Percentiles rank a stretch among this genome's conserved stretches.
Evolutionary conservation across 1,140 invertebrate species (phyloP).

Genomic region (Oryctes rhinoceros): DNA sequence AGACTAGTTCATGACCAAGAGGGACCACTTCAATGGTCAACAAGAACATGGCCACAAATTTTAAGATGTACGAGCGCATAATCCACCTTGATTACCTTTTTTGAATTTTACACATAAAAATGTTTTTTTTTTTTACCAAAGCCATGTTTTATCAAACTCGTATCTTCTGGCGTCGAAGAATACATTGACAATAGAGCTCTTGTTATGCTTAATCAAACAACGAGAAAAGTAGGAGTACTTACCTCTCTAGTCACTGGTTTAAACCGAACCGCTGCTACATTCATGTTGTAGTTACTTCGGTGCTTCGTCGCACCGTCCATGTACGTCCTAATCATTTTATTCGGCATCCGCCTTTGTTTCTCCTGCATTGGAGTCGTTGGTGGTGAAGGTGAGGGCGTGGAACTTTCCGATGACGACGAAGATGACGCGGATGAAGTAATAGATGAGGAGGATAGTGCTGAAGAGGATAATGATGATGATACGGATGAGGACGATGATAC

Average conservation of each 20-base stretch:
- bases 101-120: no score
- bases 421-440: conserved; percentile 48
- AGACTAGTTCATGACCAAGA: no score
- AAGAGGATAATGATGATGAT: conserved; percentile 50
- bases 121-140: no score
- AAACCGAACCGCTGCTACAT: conserved; percentile 49
- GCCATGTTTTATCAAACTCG: no score
- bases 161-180: no score
- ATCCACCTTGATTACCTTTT: no score
- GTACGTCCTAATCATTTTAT: conserved; percentile 47
- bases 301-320: conserved; percentile 50
- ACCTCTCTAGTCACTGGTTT: conserved; percentile 57
- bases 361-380: conserved; percentile 56
- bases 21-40: no score
- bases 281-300: conserved; percentile 51
- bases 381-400: conserved; percentile 53
- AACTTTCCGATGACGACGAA: conserved; percentile 46
- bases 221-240: conserved; percentile 25
- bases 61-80: no score
- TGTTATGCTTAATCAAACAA: no score
- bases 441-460: conserved; percentile 47
- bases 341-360: conserved; percentile 49
- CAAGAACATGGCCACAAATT: no score
- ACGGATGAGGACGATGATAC: conserved; percentile 47
- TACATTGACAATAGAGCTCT: no score